Percentiles rank a stretch among this genome's conserved stretches.
Evolutionary conservation across 2,113 vertebrate genomes (phyloP).

Genomic region (Triplophysa dalaica): DNA sequence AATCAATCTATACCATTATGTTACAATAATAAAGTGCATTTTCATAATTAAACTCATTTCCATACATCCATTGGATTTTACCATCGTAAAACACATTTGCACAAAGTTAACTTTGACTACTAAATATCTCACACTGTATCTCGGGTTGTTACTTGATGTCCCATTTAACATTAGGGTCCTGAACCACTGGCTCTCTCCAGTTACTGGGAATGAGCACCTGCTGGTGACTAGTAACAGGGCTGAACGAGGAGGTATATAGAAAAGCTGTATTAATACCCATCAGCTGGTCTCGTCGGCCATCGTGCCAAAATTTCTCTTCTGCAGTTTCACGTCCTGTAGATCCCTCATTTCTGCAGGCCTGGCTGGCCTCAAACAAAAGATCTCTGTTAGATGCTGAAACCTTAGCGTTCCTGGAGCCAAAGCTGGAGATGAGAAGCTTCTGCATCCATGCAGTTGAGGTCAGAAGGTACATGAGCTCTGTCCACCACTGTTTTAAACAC

Average conservation of each 20-base stretch:
- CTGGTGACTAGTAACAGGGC: constrained; percentile 31
- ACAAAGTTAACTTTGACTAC: neutral
- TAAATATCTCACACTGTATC: too few species aligned
- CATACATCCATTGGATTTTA: neutral
- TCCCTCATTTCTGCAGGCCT: constrained; percentile 39
- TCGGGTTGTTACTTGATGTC: too few species aligned
- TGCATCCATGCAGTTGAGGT: constrained; percentile 36
- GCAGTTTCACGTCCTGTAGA: constrained; percentile 50
- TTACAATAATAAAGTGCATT: neutral
- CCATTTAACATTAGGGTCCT: too few species aligned
- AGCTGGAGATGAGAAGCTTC: constrained; percentile 55
- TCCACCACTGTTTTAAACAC: neutral
- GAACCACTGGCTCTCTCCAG: too few species aligned
- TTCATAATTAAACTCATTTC: neutral
- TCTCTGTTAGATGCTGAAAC: constrained; percentile 57
- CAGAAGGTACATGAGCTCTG: neutral
- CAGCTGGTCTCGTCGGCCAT: constrained; percentile 44
- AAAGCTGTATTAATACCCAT: constrained; percentile 60
- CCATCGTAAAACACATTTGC: neutral
- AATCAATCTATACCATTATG: neutral
- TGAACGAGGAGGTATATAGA: constrained; percentile 59
- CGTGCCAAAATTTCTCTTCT: constrained; percentile 67
- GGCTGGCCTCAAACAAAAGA: constrained; percentile 52
- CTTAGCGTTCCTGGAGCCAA: constrained; percentile 50
- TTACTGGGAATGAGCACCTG: constrained; percentile 9